Evolutionary conservation across 2,113 vertebrate species (phyloP).

Genomic region (Burhinus bistriatus): DNA sequence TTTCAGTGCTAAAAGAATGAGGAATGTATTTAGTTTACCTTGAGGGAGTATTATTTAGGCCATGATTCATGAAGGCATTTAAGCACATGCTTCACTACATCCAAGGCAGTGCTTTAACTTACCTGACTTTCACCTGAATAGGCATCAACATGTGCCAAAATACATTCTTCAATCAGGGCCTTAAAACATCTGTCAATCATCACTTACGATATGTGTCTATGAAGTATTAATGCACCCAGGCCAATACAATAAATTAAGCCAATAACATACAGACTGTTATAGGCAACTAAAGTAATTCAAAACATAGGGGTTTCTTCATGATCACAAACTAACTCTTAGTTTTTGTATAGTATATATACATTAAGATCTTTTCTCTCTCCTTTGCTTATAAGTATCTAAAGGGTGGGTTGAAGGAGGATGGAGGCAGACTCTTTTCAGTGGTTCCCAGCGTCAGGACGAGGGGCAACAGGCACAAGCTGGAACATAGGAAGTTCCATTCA

Average conservation of each 20-base stretch:
- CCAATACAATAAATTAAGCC: constrained; percentile 9
- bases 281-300: constrained; percentile 14
- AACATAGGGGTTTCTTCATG: background rate
- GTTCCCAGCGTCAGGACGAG: too few species aligned
- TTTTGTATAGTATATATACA: background rate
- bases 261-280: background rate
- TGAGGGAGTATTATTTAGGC: background rate
- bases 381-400: too few species aligned
- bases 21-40: background rate
- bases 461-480: too few species aligned
- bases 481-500: too few species aligned
- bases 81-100: background rate
- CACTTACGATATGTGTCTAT: background rate
- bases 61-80: background rate
- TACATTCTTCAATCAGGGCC: background rate
- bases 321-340: background rate
- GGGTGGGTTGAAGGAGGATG: too few species aligned
- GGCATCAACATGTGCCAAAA: background rate
- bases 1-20: background rate
- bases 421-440: too few species aligned
- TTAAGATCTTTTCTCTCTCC: background rate
- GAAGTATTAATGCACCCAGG: background rate
- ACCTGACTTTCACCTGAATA: constrained; percentile 1
- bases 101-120: background rate
- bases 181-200: constrained; percentile 25